Evolutionary conservation across 1,140 invertebrate species (phyloP).

Genomic region (Aphis craccivora): DNA sequence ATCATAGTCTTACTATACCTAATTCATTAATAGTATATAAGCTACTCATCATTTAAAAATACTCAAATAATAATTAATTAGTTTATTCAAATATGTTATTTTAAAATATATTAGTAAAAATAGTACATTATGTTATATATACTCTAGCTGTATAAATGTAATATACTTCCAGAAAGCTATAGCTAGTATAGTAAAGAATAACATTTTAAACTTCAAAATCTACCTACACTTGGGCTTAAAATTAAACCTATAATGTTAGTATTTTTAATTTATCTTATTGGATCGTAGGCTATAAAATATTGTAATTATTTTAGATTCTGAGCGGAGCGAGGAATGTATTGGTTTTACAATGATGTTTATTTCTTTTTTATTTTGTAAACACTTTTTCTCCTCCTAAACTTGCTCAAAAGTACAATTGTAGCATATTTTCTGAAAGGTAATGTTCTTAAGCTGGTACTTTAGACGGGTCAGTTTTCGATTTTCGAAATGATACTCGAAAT

Average conservation of each 20-base stretch:
- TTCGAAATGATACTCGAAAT: too few species aligned
- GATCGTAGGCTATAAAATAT: neutral
- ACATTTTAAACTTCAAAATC: neutral
- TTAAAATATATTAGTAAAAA: neutral
- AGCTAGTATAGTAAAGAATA: neutral
- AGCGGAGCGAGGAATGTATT: too few species aligned
- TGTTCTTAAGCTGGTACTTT: too few species aligned
- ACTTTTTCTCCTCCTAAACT: too few species aligned
- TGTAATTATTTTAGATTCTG: neutral
- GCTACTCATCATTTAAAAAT: neutral
- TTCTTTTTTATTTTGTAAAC: too few species aligned
- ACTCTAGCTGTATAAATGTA: neutral
- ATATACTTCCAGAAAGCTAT: neutral
- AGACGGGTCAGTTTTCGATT: too few species aligned
- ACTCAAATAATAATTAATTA: neutral
- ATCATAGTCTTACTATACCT: too few species aligned
- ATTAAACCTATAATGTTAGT: neutral
- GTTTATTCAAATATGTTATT: neutral
- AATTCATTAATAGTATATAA: neutral
- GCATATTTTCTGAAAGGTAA: too few species aligned
- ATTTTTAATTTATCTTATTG: neutral
- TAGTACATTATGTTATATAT: neutral
- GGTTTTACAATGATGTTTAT: too few species aligned
- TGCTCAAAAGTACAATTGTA: too few species aligned
- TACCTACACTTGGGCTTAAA: neutral